Base-by-base conservation (phyloP, 2,797 vertebrate genomes). In the Apogon talboti region DNA sequence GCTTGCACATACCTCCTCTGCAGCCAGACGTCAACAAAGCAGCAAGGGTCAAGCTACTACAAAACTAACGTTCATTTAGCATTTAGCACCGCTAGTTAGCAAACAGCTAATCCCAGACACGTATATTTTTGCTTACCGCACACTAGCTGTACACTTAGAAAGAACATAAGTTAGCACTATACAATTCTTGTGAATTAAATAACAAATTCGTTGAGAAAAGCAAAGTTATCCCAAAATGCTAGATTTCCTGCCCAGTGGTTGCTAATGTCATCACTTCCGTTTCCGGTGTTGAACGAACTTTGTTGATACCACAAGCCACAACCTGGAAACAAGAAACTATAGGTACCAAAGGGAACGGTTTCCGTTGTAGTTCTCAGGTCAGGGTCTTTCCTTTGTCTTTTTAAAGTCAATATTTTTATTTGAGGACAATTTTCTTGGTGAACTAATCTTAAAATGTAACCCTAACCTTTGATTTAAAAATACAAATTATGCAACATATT, bases 251-350 rank as follows among this genome's bases (percentile, higher is more conserved):
- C 4, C 7, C 16, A 8, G 14, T 49, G 28, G 0, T 44, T 59
- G 19, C 24, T 0, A 11, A 0, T 0, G 1, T 0, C 0, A 0
- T 9, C 0, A 64, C 18, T 88, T 91, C 89, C 89, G 81, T 8
- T 88, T 90, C 87, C 87, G 5, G 70, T 43, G 85, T 87, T 84
- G 57, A 49, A 76, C 0, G 0, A 88, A 80, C 86, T 88, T 90
- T 88, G 89, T 86, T 62, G 18, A 75, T 66, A 74, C 42, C 0
- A 0, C 0, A 0, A 14, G 8, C 12, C 7, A 16, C 11, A 50
- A 43, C 7, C 6, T 18, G 43, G 47, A 13, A 6, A 9, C 24
- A 13, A 3, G 3, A 28, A 2, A 28, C 24, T 3, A 28, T 5
- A 28, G 24, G 24, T 1, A 28, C 2, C 24, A 28, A 35, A 35